phyloP scores from a whole-genome alignment of 2,888 invertebrate species.

The Ophioninae sp. region DNA sequence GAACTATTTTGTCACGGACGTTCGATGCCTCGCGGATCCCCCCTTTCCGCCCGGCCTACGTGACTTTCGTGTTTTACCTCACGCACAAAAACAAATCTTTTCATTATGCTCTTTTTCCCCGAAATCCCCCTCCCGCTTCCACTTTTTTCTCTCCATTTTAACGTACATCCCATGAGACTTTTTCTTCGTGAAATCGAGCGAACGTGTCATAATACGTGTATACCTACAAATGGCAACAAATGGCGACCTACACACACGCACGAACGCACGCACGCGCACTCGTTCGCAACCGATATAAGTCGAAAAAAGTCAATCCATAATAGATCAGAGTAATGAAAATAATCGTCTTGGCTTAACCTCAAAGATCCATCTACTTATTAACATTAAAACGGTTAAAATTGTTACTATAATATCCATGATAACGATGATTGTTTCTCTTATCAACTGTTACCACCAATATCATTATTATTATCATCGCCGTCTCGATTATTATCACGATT shows the following conservation, averaged over 20 bases:
- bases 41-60: conserved; percentile 10
- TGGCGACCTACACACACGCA: neutral
- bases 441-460: neutral
- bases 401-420: neutral
- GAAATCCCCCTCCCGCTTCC: neutral
- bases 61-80: conserved; percentile 19
- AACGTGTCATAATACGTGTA: neutral
- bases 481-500: neutral
- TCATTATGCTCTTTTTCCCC: neutral
- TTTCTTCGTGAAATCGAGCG: neutral
- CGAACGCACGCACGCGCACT: neutral
- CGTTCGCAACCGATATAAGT: neutral
- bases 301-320: neutral
- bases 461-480: neutral
- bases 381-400: neutral
- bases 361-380: neutral
- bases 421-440: no score
- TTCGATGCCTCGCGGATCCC: neutral
- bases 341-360: neutral
- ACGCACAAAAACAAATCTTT: neutral
- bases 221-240: neutral
- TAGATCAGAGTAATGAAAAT: neutral
- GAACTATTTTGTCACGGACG: neutral
- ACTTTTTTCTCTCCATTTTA: neutral
- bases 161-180: neutral